Conservation (phyloP, 2,797 vertebrate species). For the Pseudochirops cupreus region DNA sequence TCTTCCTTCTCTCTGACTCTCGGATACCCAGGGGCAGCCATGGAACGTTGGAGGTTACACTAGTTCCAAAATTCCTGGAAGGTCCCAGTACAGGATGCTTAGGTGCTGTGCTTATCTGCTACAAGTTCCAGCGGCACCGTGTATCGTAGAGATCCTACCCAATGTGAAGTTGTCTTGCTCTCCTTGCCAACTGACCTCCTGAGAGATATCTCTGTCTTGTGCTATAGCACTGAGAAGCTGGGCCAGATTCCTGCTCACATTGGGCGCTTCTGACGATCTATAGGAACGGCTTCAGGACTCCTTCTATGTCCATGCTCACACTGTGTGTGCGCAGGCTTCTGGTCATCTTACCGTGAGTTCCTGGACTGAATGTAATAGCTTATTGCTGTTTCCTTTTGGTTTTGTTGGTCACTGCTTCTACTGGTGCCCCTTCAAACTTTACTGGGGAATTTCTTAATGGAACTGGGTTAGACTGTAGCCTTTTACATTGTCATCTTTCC, state of each 20-base stretch:
- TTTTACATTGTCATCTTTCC: background rate
- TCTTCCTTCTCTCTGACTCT: background rate
- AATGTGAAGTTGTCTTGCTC: background rate
- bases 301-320: background rate
- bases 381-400: background rate
- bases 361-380: background rate
- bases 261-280: background rate
- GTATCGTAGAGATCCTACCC: background rate
- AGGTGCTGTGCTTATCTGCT: background rate
- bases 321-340: background rate
- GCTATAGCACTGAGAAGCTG: background rate
- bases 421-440: background rate
- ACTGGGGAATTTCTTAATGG: background rate
- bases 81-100: background rate
- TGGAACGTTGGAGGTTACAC: background rate
- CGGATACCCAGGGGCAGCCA: background rate
- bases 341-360: background rate
- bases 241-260: background rate
- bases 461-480: background rate
- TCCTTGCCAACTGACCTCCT: background rate
- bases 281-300: background rate
- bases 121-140: background rate
- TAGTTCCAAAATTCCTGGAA: background rate
- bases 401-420: background rate
- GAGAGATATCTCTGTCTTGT: background rate